Conservation (phyloP, 2,797 vertebrate species). For the Capromys pilorides region DNA sequence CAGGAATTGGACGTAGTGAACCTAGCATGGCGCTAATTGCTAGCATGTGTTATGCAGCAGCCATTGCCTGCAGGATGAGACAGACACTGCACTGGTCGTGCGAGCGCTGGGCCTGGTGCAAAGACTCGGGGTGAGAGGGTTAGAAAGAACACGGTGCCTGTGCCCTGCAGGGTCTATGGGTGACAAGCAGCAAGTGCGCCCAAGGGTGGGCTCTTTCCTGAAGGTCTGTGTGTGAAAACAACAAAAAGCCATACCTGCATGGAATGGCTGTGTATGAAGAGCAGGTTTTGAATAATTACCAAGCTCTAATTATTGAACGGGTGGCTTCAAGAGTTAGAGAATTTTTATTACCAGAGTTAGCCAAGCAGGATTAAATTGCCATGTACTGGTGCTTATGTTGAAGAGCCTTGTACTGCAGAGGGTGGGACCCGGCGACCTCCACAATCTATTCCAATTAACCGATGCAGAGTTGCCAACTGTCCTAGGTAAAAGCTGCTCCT, state of each 20-base stretch:
- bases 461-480: neutral
- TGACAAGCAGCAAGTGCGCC: neutral
- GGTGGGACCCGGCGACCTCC: slow-evolving; percentile 28
- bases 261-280: neutral
- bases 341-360: slow-evolving; percentile 55
- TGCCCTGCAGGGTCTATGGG: neutral
- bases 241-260: neutral
- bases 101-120: neutral
- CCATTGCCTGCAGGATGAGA: neutral
- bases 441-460: slow-evolving; percentile 47
- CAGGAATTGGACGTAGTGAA: neutral
- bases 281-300: neutral
- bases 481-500: slow-evolving; percentile 9
- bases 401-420: slow-evolving; percentile 3
- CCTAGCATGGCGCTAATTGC: neutral
- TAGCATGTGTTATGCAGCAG: neutral
- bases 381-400: slow-evolving; percentile 24
- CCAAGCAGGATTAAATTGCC: slow-evolving; percentile 44
- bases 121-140: neutral
- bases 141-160: neutral
- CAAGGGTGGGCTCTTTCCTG: neutral
- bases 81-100: neutral
- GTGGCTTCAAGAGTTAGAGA: slow-evolving; percentile 5
- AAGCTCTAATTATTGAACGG: slow-evolving; percentile 28
- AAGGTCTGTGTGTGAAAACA: neutral